Evolutionary conservation across 2,797 vertebrate species (phyloP), one percentile per base, ranked within the genome.

Genomic region (Anguilla megastoma): DNA sequence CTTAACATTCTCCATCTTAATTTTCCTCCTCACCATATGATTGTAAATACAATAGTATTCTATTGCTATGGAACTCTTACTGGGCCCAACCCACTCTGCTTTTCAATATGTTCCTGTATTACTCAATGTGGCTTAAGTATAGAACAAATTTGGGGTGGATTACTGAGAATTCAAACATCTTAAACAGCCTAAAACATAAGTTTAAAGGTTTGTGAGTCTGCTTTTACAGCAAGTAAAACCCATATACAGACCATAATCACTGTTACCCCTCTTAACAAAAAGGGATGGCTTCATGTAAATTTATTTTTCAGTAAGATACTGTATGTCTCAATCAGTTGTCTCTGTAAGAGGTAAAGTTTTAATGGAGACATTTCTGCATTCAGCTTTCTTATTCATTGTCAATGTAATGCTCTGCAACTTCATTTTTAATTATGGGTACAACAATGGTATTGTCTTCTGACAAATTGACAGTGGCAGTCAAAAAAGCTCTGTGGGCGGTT

Each of bases 381-480:
- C 84, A 85, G 30, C 54, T 52, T 88, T 88, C 45, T 48, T 79
- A 88, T 80, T 63, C 69, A 3, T 80, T 88, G 82, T 85, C 82
- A 88, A 36, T 80, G 52, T 21, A 36, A n/a, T 50, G 66, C 56
- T 14, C 33, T 85, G 66, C 45, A 56, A 80, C 45, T 88, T 85
- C 33, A n/a, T 33, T 88, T 85, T 85, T 88, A 79, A 88, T 76
- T 85, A 30, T 85, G 69, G 52, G 52, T 48, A 16, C 36, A 52
- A 79, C 54, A 45, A 84, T 84, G 48, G 36, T 48, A 18, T 33
- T 66, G 0, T 48, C 87, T 14, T 66, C 33, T 45, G 24, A 86
- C 36, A 66, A 86, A 69, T 54, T 88, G 87, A 79, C 84, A 60
- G 8, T 58, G 87, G 36, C 50, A 33, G n/a, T 58, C 30, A 69